Percentiles rank a stretch among this genome's conserved stretches.
Evolutionary conservation across 2,797 vertebrate genomes (phyloP).

Genomic region (Tenualosa thibaudeaui): DNA sequence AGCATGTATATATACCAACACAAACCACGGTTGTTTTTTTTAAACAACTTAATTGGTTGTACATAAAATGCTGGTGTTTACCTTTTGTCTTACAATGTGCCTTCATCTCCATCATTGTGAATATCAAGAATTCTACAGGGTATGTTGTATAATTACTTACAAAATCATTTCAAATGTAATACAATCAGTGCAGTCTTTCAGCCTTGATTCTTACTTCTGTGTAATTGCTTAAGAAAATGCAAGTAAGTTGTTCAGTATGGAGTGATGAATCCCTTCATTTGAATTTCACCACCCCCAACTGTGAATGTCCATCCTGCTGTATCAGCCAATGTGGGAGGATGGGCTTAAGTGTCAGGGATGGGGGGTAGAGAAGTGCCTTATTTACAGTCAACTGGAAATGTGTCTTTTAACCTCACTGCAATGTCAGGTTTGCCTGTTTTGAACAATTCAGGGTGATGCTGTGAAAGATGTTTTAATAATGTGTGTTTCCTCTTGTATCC

Average conservation of each 20-base stretch:
- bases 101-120: neutral
- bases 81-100: neutral
- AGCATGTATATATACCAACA: neutral
- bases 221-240: neutral
- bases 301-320: constrained; percentile 5
- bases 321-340: constrained; percentile 37
- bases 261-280: neutral
- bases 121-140: neutral
- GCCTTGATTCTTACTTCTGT: neutral
- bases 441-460: neutral
- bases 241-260: neutral
- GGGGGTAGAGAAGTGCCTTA: constrained; percentile 25
- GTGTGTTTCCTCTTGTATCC: neutral
- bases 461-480: neutral
- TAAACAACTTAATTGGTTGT: neutral
- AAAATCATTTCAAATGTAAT: neutral
- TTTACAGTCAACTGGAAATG: constrained; percentile 22
- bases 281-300: neutral
- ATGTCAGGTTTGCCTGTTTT: neutral
- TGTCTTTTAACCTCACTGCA: neutral
- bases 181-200: neutral
- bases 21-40: neutral
- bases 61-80: neutral
- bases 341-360: constrained; percentile 34
- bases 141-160: neutral